These are phyloP conservation scores for Sebastes diaconus DNA, from an alignment of 2,797 vertebrate genomes.

Conservation along the genomic window DNA sequence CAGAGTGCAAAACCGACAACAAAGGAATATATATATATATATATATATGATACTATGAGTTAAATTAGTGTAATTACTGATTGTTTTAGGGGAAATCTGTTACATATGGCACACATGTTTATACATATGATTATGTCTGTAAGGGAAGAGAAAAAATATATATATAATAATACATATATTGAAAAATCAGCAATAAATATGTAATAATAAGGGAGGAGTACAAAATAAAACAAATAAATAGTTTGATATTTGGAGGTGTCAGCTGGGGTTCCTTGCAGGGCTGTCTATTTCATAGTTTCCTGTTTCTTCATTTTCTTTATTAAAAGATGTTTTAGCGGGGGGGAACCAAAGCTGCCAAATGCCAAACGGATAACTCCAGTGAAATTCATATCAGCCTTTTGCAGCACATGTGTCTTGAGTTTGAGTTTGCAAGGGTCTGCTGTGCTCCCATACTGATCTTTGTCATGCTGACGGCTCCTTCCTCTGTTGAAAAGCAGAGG, in stretches of 20 bases:
- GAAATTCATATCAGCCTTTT: not conserved
- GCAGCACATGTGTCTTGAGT: not conserved
- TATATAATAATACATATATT: not conserved
- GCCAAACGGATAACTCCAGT: not conserved
- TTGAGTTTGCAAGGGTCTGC: not conserved
- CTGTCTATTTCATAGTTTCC: not conserved
- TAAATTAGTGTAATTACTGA: not conserved
- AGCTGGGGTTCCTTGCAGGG: not conserved
- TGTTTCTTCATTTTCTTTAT: not conserved
- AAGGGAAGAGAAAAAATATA: not conserved
- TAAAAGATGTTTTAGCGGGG: not conserved
- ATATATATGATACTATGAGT: not conserved
- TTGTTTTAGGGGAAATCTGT: not conserved
- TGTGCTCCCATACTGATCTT: not conserved
- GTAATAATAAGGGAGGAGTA: not conserved
- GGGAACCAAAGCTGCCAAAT: not conserved
- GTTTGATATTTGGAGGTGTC: not conserved
- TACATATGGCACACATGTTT: not conserved
- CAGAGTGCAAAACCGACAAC: not conserved
- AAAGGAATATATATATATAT: no score
- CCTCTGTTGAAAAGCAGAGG: constrained; percentile 5
- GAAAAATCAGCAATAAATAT: not conserved
- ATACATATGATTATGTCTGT: not conserved
- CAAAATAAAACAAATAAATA: not conserved
- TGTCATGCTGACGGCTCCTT: constrained; percentile 1